phyloP scores from a whole-genome alignment of 2,797 vertebrate species.

The Sphaeramia orbicularis region DNA sequence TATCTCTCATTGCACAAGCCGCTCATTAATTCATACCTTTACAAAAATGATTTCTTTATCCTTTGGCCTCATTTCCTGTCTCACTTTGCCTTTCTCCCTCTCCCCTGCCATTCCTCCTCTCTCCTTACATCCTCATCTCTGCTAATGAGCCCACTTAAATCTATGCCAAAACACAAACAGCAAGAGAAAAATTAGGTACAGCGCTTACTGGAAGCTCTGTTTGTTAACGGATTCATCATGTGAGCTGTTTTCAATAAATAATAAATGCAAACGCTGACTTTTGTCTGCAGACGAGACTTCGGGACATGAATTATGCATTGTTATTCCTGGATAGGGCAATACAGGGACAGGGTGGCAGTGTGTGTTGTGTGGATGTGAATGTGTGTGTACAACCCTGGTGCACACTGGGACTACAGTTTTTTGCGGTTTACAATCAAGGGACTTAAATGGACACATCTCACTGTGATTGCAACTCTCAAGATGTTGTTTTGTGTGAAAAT shows the following conservation, averaged over 20 bases:
- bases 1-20: conserved; percentile 44
- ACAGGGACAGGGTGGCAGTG: conserved; percentile 70
- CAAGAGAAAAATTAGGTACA: conserved; percentile 69
- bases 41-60: conserved; percentile 63
- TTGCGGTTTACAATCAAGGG: conserved; percentile 60
- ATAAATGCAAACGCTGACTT: conserved; percentile 83
- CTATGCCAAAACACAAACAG: conserved; percentile 79
- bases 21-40: conserved; percentile 74
- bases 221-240: conserved; percentile 82
- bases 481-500: conserved; percentile 52
- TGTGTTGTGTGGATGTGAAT: conserved; percentile 31
- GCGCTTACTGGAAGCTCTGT: conserved; percentile 75
- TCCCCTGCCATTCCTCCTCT: conserved; percentile 47
- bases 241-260: conserved; percentile 84
- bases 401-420: conserved; percentile 55
- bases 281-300: conserved; percentile 83
- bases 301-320: conserved; percentile 83
- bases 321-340: conserved; percentile 82
- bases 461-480: conserved; percentile 53
- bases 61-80: conserved; percentile 63
- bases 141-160: conserved; percentile 81
- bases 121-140: conserved; percentile 65
- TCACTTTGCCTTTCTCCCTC: conserved; percentile 23
- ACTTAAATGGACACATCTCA: conserved; percentile 51
- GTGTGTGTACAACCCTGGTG: conserved; percentile 27